Conservation (phyloP, 2,113 vertebrate genomes). For the Oceanites oceanicus region DNA sequence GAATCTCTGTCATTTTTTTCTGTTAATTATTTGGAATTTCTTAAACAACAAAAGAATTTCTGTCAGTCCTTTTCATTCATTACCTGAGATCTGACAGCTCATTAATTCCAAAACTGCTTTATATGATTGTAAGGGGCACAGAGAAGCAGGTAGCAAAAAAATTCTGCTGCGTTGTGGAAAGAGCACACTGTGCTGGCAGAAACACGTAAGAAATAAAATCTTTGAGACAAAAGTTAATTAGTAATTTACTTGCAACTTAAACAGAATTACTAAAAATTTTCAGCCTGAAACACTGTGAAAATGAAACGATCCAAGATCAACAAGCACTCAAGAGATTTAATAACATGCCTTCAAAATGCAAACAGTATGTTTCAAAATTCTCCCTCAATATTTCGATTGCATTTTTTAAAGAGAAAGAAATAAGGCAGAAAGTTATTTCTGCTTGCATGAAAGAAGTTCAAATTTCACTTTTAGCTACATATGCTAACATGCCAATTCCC, state of each 20-base stretch:
- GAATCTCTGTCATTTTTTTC: conserved; percentile 13
- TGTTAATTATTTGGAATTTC: conserved; percentile 51
- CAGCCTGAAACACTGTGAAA: conserved; percentile 3
- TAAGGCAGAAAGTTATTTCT: conserved; percentile 19
- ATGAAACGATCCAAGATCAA: conserved; percentile 46
- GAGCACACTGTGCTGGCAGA: background rate
- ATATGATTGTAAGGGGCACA: background rate
- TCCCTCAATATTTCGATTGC: conserved; percentile 34
- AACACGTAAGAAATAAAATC: background rate
- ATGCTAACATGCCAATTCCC: conserved; percentile 3
- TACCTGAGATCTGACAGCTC: conserved; percentile 55
- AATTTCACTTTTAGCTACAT: conserved; percentile 27
- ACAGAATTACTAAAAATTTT: conserved; percentile 43
- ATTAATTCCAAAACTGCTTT: conserved; percentile 60
- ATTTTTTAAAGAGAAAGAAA: conserved; percentile 33
- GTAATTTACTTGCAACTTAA: conserved; percentile 40
- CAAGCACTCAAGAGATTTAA: conserved; percentile 30
- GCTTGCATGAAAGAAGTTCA: conserved; percentile 1
- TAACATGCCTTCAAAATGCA: conserved; percentile 47
- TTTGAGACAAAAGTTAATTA: conserved; percentile 45
- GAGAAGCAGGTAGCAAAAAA: background rate
- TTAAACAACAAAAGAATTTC: conserved; percentile 51
- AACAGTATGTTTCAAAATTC: conserved; percentile 49
- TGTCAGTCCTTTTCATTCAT: conserved; percentile 55
- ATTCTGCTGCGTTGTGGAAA: background rate